Percentiles rank a stretch among this genome's conserved stretches.
phyloP scores from a whole-genome alignment of 2,113 vertebrate genomes.

The Aphelocoma coerulescens region DNA sequence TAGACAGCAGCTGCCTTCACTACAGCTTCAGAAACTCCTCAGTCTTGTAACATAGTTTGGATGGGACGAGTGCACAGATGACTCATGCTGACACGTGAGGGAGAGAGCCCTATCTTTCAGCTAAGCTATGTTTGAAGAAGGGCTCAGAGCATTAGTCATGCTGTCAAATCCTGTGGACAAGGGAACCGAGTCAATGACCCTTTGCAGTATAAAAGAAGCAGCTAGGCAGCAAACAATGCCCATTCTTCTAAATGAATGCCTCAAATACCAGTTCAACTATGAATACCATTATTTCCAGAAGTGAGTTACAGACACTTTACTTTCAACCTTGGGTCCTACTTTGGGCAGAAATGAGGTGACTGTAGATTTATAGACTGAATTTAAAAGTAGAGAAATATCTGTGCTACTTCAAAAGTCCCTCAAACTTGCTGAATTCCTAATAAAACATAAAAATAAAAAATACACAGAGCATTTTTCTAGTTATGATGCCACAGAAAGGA shows the following conservation, averaged over 20 bases:
- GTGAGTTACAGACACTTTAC: neutral
- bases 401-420: neutral
- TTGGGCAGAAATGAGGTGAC: neutral
- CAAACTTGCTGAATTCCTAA: neutral
- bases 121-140: neutral
- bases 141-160: neutral
- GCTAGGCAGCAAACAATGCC: neutral
- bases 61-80: neutral
- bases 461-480: neutral
- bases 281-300: neutral
- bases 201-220: neutral
- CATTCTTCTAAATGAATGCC: slow-evolving; percentile 8
- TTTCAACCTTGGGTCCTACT: neutral
- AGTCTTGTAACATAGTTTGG: neutral
- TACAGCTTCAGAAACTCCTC: neutral
- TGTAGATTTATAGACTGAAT: neutral
- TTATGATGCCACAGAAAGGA: neutral
- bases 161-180: neutral
- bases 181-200: neutral
- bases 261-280: neutral
- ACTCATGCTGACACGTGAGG: fast-evolving
- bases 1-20: neutral
- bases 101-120: neutral
- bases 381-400: neutral
- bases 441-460: no score